phyloP scores from a whole-genome alignment of 2,888 invertebrate species.

The Conops quadrifasciatus region DNA sequence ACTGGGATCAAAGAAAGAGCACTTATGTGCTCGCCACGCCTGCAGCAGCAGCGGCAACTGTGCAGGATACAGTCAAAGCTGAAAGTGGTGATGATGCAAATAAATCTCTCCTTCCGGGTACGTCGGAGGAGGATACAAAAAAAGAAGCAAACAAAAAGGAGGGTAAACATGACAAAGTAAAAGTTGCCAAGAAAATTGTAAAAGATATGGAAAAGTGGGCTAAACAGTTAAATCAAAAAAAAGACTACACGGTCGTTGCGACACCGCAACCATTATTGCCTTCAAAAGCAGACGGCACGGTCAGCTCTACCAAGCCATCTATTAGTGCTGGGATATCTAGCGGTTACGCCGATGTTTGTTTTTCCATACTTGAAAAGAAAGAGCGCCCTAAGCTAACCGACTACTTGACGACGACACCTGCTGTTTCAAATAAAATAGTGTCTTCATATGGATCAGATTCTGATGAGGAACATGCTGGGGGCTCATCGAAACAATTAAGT shows the following conservation, averaged over 20 bases:
- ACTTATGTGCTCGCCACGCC: constrained; percentile 67
- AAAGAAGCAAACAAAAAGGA: constrained; percentile 67
- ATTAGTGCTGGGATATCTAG: constrained; percentile 43
- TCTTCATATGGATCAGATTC: constrained; percentile 80
- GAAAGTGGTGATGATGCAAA: constrained; percentile 40
- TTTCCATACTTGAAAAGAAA: constrained; percentile 87
- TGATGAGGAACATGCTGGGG: constrained; percentile 59
- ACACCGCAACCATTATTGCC: constrained; percentile 58
- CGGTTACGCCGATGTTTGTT: constrained; percentile 92
- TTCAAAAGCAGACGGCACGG: constrained; percentile 48
- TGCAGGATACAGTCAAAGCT: constrained; percentile 51
- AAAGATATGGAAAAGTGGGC: constrained; percentile 92
- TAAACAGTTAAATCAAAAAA: constrained; percentile 94
- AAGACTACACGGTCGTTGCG: constrained; percentile 70
- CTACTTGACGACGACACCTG: constrained; percentile 56
- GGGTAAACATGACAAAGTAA: constrained; percentile 91
- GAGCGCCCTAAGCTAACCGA: constrained; percentile 61
- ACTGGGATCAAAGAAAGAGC: constrained; percentile 85
- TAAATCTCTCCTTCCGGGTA: constrained; percentile 34
- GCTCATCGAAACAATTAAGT: constrained; percentile 49
- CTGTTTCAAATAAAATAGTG: constrained; percentile 69
- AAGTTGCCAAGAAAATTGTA: constrained; percentile 96
- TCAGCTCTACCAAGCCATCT: constrained; percentile 27
- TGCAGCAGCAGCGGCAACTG: constrained; percentile 58
- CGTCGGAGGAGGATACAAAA: constrained; percentile 51